phyloP scores from a whole-genome alignment of 2,888 invertebrate species.

The Pilophorus perplexus region DNA sequence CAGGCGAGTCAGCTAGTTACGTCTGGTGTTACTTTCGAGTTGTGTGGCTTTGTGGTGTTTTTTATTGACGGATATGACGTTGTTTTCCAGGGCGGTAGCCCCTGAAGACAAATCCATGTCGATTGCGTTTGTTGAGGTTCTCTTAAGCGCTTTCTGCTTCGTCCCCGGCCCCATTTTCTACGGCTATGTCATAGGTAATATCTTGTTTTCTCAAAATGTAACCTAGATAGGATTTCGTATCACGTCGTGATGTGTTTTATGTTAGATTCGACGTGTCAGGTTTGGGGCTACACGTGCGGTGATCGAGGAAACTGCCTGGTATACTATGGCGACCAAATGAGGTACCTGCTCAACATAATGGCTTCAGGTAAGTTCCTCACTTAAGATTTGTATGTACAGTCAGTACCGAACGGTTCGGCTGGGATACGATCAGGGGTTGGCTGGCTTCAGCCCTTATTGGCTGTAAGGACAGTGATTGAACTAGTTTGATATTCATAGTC shows the following conservation, averaged over 20 bases:
- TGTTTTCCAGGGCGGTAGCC: constrained; percentile 51
- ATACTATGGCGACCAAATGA: constrained; percentile 52
- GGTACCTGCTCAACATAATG: constrained; percentile 51
- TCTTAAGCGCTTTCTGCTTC: constrained; percentile 51
- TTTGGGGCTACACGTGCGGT: constrained; percentile 54
- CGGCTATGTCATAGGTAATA: constrained; percentile 53
- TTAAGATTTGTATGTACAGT: too few species aligned
- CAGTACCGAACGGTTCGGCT: too few species aligned
- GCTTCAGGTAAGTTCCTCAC: constrained; percentile 49
- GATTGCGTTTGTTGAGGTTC: constrained; percentile 50
- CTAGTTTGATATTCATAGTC: too few species aligned
- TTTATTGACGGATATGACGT: constrained; percentile 2
- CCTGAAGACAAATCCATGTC: constrained; percentile 52
- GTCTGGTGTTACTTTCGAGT: too few species aligned
- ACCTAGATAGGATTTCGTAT: background rate
- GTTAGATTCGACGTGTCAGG: constrained; percentile 53
- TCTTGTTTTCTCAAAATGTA: constrained; percentile 1
- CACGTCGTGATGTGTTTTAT: background rate
- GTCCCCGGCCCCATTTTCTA: constrained; percentile 55
- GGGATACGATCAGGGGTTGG: constrained; percentile 37
- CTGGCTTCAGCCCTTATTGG: background rate
- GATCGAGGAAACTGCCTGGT: constrained; percentile 54
- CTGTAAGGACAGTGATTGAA: background rate
- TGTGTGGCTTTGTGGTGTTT: too few species aligned
- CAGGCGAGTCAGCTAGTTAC: constrained; percentile 47